Percentiles rank a stretch among this genome's conserved stretches.
Evolutionary conservation across 2,113 vertebrate genomes (phyloP).

Genomic region (Rhabdornis inornatus): DNA sequence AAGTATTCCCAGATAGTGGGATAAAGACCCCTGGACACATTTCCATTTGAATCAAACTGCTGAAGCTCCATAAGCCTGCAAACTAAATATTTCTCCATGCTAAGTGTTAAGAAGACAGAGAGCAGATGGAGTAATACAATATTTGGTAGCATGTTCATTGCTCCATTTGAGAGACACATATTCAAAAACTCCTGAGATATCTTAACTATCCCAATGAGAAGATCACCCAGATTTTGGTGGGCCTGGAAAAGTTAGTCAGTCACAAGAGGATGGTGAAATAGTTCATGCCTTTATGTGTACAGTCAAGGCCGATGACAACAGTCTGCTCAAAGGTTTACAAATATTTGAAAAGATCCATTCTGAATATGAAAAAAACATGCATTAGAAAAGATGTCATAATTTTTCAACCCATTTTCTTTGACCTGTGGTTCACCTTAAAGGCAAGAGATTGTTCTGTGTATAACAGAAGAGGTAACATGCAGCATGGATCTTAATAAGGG

Average conservation of each 20-base stretch:
- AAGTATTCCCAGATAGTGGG: not conserved
- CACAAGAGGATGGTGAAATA: not conserved
- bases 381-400: not conserved
- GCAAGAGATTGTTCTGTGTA: not conserved
- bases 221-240: not conserved
- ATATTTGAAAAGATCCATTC: not conserved
- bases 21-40: not conserved
- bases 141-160: not conserved
- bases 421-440: not conserved
- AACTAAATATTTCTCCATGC: not conserved
- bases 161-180: not conserved
- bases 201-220: not conserved
- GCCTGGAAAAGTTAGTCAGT: not conserved
- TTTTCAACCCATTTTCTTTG: not conserved
- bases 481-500: not conserved
- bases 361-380: not conserved
- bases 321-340: not conserved
- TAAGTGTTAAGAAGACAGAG: not conserved
- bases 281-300: not conserved
- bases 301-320: not conserved
- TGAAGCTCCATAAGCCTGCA: not conserved
- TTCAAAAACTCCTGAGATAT: not conserved
- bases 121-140: not conserved
- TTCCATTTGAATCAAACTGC: not conserved
- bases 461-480: accelerated